Evolutionary conservation across 92 coral and sea anemone species (phyloP), one percentile per base, ranked within the genome.

Genomic region (Porites cylindrica): DNA sequence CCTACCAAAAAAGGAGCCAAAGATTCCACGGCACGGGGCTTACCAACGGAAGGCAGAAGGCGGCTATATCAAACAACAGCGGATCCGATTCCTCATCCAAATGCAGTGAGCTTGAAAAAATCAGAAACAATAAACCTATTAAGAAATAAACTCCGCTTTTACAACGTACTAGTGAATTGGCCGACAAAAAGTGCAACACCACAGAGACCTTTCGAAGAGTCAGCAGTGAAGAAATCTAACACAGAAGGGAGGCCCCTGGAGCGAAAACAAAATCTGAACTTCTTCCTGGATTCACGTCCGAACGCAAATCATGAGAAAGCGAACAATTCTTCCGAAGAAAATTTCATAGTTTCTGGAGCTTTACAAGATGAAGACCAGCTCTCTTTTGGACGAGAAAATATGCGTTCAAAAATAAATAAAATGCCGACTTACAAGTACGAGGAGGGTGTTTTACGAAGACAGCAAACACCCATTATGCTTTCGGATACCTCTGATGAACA

Each of bases 1-100:
- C 66, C 11, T 19, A 50, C 20, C 43, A 79, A 38, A 38, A 38
- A 38, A 64, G 83, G 83, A 20, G n/a, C 10, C 18, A 64, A 62
- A 20, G 26, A 81, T 58, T 81, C 38, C 32, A 81, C 85, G 18
- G 87, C 64, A 38, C 53, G 75, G 3, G 86, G 86, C 14, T 21
- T 72, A 53, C 79, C 86, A 50, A 43, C 70, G 0, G 79, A 83
- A 4, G 74, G 50, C 77, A 61, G 47, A 13, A 74, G 87, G 12
- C 61, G 64, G 10, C 58, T 88, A 54, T 88, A 47, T 59, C 91
- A 88, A 73, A 81, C 91, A 24, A 60, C 91, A 81, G 73, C 53
- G 1, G 82, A 23, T 61, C 91, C 91, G 8, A 88, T 88, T 8
- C 91, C 91, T 52, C 87, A 88, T 13, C 69, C 80, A 26, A 65